Conservation (phyloP, 2,797 vertebrate genomes). For the Eptatretus atami region DNA sequence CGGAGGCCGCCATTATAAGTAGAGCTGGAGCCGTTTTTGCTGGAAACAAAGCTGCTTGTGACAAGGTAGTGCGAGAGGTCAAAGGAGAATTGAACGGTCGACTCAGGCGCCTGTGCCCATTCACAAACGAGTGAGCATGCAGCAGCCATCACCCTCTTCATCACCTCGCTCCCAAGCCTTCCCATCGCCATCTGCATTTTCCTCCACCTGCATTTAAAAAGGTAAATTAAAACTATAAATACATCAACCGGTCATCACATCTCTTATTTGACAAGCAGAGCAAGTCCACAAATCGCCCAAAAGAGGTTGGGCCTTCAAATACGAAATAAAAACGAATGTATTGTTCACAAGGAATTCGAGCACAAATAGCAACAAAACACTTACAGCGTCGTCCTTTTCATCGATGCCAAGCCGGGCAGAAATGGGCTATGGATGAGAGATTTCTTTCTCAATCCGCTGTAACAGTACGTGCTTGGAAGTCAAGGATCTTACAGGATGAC, state of each 20-base stretch:
- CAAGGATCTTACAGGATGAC: conserved; percentile 22
- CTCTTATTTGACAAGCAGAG: too few species aligned
- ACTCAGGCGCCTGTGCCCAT: conserved; percentile 94
- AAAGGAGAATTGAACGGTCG: conserved; percentile 76
- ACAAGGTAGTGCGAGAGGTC: conserved; percentile 84
- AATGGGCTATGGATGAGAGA: conserved; percentile 82
- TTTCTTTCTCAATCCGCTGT: conserved; percentile 91
- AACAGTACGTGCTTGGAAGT: conserved; percentile 57
- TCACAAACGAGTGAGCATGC: conserved; percentile 87
- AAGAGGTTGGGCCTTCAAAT: conserved; percentile 8
- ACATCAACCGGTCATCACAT: too few species aligned
- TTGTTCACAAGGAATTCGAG: conserved; percentile 7
- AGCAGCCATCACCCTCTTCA: conserved; percentile 59
- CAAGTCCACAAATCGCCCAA: too few species aligned
- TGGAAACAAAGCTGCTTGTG: conserved; percentile 86
- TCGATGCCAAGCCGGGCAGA: conserved; percentile 68
- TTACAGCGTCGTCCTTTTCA: conserved; percentile 63
- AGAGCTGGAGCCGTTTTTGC: conserved; percentile 84
- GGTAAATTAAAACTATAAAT: too few species aligned
- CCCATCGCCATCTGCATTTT: too few species aligned
- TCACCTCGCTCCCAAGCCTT: too few species aligned
- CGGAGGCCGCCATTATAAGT: conserved; percentile 37
- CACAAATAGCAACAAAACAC: conserved; percentile 9
- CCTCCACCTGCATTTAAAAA: too few species aligned
- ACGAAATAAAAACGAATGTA: conserved; percentile 9